Evolutionary conservation across 2,888 invertebrate genomes (phyloP).

Genomic region (Orthosia incerta): DNA sequence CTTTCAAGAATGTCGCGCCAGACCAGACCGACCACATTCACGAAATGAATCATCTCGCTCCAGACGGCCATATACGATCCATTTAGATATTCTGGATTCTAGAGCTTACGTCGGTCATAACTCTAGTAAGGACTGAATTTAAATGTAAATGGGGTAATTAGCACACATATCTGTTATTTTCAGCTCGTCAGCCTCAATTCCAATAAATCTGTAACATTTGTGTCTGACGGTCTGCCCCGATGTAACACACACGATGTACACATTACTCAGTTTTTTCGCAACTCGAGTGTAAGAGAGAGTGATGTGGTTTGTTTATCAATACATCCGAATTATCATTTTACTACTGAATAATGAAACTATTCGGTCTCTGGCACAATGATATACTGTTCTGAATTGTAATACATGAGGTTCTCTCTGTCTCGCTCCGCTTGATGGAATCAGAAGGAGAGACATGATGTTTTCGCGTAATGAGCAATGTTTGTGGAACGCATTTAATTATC

Average conservation of each 20-base stretch:
- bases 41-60: slow-evolving; percentile 39
- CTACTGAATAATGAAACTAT: slow-evolving; percentile 27
- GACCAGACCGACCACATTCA: slow-evolving; percentile 9
- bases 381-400: slow-evolving; percentile 32
- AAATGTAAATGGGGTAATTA: slow-evolving; percentile 51
- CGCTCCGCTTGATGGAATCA: not conserved
- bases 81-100: slow-evolving; percentile 21
- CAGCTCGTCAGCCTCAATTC: slow-evolving; percentile 40
- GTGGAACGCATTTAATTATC: slow-evolving; percentile 43
- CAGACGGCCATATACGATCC: slow-evolving; percentile 16
- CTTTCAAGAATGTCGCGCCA: slow-evolving; percentile 57
- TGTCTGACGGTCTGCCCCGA: slow-evolving; percentile 10
- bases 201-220: slow-evolving; percentile 39
- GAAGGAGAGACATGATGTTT: slow-evolving; percentile 32
- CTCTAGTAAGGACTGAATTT: slow-evolving; percentile 26
- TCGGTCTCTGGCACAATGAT: slow-evolving; percentile 29
- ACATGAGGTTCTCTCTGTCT: slow-evolving; percentile 12
- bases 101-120: slow-evolving; percentile 10
- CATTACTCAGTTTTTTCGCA: slow-evolving; percentile 29
- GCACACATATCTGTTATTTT: slow-evolving; percentile 50
- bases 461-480: slow-evolving; percentile 29
- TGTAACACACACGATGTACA: slow-evolving; percentile 27
- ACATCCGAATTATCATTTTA: slow-evolving; percentile 32
- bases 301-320: slow-evolving; percentile 47
- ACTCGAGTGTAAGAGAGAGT: slow-evolving; percentile 15